Percentiles rank a stretch among this genome's conserved stretches.
These are phyloP conservation scores for Bombyx mori DNA, from an alignment of 1,140 invertebrate species.

Conservation along the genomic window ASM3026992v2 NC_085111.1:5947001-5947500, in stretches of 20 bases:
- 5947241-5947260: conserved; percentile 3
- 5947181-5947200: not conserved
- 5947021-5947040: no score
- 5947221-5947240: not conserved
- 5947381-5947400: no score
- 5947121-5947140: not conserved
- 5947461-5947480: no score
- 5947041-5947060: no score
- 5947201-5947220: not conserved
- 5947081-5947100: not conserved
- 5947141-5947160: not conserved
- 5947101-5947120: not conserved
- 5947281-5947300: conserved; percentile 7
- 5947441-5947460: no score
- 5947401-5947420: no score
- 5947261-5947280: conserved; percentile 6
- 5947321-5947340: conserved; percentile 8
- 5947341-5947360: conserved; percentile 6
- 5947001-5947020: no score
- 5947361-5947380: conserved; percentile 7
- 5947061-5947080: no score
- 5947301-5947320: conserved; percentile 6
- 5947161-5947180: not conserved
- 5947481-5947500: no score
- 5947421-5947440: no score